Conservation (phyloP, 1,140 invertebrate genomes). For the Drosophila varians region DNA sequence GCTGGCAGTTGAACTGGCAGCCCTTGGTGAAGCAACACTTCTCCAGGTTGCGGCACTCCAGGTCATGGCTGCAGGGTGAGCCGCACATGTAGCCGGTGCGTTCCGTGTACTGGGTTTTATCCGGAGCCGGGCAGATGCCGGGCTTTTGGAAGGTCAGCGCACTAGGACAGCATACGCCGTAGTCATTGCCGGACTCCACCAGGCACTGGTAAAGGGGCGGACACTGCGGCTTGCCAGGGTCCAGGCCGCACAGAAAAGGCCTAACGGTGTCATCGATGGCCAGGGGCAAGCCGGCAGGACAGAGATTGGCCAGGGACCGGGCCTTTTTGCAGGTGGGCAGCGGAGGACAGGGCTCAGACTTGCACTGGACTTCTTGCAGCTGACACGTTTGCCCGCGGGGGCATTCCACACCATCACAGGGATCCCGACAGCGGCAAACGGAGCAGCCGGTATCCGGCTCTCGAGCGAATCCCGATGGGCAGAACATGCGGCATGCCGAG, state of each 20-base stretch:
- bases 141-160: conserved; percentile 89
- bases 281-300: conserved; percentile 91
- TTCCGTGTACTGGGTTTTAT: conserved; percentile 80
- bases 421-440: conserved; percentile 91
- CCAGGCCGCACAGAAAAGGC: conserved; percentile 92
- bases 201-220: conserved; percentile 91
- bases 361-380: conserved; percentile 90
- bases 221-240: conserved; percentile 91
- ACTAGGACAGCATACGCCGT: conserved; percentile 94
- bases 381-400: conserved; percentile 90
- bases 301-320: conserved; percentile 89
- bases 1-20: conserved; percentile 88
- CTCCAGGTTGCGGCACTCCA: conserved; percentile 91
- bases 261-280: conserved; percentile 90
- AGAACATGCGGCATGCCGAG: conserved; percentile 94
- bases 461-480: conserved; percentile 90
- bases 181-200: conserved; percentile 91
- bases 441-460: conserved; percentile 88
- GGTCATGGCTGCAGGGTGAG: conserved; percentile 88
- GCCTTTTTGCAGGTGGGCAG: conserved; percentile 92
- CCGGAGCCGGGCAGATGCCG: conserved; percentile 88
- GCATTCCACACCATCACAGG: conserved; percentile 90
- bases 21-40: conserved; percentile 91
- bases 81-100: conserved; percentile 85
- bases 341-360: conserved; percentile 91